Conservation (phyloP, 2,113 vertebrate genomes). For the Silurus asotus region DNA sequence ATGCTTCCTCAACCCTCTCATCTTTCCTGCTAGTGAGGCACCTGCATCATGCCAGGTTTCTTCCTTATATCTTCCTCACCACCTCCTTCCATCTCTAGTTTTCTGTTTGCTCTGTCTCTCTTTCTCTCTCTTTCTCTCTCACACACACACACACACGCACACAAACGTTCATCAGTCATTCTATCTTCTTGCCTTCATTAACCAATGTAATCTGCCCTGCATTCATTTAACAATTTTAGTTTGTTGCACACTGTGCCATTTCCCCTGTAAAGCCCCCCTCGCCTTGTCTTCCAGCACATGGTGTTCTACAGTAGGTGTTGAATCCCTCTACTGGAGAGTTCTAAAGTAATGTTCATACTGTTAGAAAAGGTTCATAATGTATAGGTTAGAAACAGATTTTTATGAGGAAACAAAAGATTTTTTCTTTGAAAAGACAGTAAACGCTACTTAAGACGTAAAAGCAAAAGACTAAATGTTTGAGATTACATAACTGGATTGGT, state of each 20-base stretch:
- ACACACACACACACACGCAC: slow-evolving; percentile 7
- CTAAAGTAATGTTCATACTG: no score
- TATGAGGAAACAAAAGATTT: no score
- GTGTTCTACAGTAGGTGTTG: neutral
- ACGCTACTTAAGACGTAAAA: neutral
- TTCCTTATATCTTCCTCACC: neutral
- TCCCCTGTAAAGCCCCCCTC: slow-evolving; percentile 25
- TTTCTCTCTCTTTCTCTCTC: neutral
- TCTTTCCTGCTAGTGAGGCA: slow-evolving; percentile 23
- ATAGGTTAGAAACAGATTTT: neutral
- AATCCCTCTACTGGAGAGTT: neutral
- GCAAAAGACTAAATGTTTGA: neutral
- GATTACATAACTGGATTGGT: neutral
- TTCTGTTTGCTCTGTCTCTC: neutral
- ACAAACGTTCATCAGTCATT: slow-evolving; percentile 42
- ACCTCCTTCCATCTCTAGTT: neutral
- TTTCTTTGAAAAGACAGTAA: neutral
- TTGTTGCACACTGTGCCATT: slow-evolving; percentile 41
- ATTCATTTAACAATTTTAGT: slow-evolving; percentile 47
- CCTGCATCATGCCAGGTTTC: slow-evolving; percentile 8
- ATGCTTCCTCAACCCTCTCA: slow-evolving; percentile 2
- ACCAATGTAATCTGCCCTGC: slow-evolving; percentile 53
- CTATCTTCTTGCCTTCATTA: slow-evolving; percentile 50
- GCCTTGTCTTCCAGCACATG: slow-evolving; percentile 20
- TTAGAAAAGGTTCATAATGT: neutral